phyloP scores from a whole-genome alignment of 1,140 invertebrate species.

The Idris sp. region DNA sequence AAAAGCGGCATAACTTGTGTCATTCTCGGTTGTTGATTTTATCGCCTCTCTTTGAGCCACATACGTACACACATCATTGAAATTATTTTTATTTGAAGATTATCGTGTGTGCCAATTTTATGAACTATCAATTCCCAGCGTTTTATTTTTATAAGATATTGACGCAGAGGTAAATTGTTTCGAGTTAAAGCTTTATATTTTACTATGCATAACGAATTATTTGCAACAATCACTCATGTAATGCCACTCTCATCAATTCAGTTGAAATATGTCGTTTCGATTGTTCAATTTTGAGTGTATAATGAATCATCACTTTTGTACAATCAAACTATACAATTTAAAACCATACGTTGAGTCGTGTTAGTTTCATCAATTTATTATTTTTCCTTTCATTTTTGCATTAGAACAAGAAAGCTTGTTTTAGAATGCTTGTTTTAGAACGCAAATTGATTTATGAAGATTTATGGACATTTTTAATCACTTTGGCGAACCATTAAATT shows the following conservation, averaged over 20 bases:
- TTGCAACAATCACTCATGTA: conserved; percentile 18
- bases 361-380: conserved; percentile 54
- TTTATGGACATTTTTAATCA: conserved; percentile 36
- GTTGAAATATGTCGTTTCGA: conserved; percentile 24
- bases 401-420: conserved; percentile 38
- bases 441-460: conserved; percentile 45
- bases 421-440: no score
- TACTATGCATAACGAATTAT: conserved; percentile 27
- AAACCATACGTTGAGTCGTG: conserved; percentile 12
- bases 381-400: conserved; percentile 28
- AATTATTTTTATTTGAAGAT: conserved; percentile 2
- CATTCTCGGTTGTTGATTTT: no score
- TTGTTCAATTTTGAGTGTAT: conserved; percentile 35
- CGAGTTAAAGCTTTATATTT: conserved; percentile 20
- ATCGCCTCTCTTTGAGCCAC: no score
- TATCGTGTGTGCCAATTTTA: conserved; percentile 3
- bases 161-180: conserved; percentile 21
- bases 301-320: conserved; percentile 51
- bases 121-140: conserved; percentile 8
- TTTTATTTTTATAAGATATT: conserved; percentile 31
- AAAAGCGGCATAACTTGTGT: no score
- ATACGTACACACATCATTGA: no score
- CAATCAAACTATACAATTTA: conserved; percentile 24
- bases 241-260: conserved; percentile 37
- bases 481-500: conserved; percentile 14